These are phyloP conservation scores for Mythimna loreyi DNA, from an alignment of 2,888 invertebrate species.

Conservation along the genomic window DNA sequence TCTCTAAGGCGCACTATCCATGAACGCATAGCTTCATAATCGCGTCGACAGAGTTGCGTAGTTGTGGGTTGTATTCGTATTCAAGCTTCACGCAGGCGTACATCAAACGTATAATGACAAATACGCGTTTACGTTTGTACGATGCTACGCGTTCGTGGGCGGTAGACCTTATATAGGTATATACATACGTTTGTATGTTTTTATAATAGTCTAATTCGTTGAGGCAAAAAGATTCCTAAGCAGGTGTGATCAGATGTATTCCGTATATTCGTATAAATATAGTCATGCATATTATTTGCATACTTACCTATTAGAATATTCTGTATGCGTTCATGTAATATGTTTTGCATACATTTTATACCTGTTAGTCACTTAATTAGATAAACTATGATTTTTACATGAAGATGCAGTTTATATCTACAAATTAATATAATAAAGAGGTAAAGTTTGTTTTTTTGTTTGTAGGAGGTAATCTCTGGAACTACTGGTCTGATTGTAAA, in stretches of 20 bases:
- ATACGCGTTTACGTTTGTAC: too few species aligned
- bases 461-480: too few species aligned
- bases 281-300: not conserved
- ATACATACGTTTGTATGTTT: not conserved
- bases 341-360: not conserved
- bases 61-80: too few species aligned
- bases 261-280: not conserved
- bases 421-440: too few species aligned
- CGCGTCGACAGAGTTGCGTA: too few species aligned
- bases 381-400: not conserved
- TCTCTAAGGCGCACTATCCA: too few species aligned
- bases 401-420: not conserved
- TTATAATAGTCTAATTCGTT: not conserved
- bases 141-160: too few species aligned
- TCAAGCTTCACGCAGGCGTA: too few species aligned
- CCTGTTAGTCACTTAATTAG: not conserved
- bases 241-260: constrained; percentile 30
- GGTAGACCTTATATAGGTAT: not conserved
- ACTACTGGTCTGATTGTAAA: too few species aligned
- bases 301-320: constrained; percentile 5
- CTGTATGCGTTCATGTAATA: not conserved
- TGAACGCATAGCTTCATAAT: too few species aligned
- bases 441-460: too few species aligned
- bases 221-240: not conserved
- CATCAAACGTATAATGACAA: too few species aligned